These are phyloP conservation scores for Caracal caracal DNA, from an alignment of 2,113 vertebrate species.

Conservation along the genomic window DNA sequence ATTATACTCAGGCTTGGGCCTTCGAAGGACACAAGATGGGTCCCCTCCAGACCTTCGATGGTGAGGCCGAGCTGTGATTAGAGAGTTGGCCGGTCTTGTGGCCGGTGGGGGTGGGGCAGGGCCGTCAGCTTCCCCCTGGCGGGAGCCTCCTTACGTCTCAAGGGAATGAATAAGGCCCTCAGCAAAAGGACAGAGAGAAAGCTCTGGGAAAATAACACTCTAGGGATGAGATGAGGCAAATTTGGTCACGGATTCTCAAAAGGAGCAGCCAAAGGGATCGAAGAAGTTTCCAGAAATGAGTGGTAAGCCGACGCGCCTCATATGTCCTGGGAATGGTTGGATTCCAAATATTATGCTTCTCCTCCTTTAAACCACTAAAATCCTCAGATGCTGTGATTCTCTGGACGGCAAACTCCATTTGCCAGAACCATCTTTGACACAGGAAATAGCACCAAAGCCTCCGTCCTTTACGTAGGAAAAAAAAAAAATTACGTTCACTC, in stretches of 20 bases:
- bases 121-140: neutral
- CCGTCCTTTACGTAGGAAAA: neutral
- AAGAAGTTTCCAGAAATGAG: neutral
- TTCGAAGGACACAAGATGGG: neutral
- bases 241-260: neutral
- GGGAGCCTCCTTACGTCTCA: neutral
- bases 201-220: neutral
- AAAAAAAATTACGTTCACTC: neutral
- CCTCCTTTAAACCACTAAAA: neutral
- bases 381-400: neutral
- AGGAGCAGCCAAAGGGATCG: neutral
- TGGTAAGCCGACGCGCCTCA: accelerated
- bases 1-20: neutral
- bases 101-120: neutral
- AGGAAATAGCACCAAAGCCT: neutral
- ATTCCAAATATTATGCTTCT: neutral
- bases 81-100: neutral
- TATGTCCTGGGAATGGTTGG: neutral
- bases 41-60: neutral
- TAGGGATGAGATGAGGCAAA: neutral
- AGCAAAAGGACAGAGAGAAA: accelerated
- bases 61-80: neutral
- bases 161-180: accelerated
- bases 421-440: neutral
- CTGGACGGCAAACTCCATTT: neutral